These are phyloP conservation scores for Muscidifurax raptorellus DNA, from an alignment of 1,140 invertebrate genomes.

Conservation along the genomic window DNA sequence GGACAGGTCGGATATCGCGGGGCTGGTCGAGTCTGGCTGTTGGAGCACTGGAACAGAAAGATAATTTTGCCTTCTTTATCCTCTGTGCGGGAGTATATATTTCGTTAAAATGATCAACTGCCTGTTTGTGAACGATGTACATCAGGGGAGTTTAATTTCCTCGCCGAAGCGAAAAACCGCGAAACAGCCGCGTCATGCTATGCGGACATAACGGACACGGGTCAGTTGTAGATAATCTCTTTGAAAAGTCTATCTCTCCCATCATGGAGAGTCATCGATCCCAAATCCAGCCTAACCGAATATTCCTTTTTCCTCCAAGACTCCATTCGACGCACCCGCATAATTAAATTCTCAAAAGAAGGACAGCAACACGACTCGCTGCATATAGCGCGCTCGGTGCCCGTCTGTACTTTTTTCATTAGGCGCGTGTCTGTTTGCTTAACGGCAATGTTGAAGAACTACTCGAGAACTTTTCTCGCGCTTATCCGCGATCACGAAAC, in stretches of 20 bases:
- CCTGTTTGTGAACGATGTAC: too few relatives aligned
- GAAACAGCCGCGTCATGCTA: neutral
- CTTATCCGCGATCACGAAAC: slow-evolving; percentile 19
- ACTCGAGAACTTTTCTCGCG: slow-evolving; percentile 47
- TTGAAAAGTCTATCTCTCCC: neutral
- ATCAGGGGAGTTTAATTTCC: neutral
- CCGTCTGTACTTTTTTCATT: slow-evolving; percentile 41
- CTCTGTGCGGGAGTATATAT: neutral
- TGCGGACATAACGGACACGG: slow-evolving; percentile 16
- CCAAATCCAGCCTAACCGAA: neutral
- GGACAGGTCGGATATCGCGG: slow-evolving; percentile 83
- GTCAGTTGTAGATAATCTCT: neutral
- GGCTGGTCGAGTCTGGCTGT: slow-evolving; percentile 90
- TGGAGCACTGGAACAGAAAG: slow-evolving; percentile 73
- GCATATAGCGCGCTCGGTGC: neutral
- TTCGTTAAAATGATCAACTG: neutral
- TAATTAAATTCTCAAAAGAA: neutral
- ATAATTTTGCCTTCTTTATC: neutral
- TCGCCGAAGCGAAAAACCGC: neutral
- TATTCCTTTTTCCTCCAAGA: neutral
- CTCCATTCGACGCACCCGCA: neutral
- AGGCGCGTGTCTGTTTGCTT: slow-evolving; percentile 39
- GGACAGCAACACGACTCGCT: neutral
- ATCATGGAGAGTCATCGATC: neutral
- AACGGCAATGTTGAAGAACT: slow-evolving; percentile 48